Conservation (phyloP, 92 coral and sea anemone species). For the Porites rus region DNA sequence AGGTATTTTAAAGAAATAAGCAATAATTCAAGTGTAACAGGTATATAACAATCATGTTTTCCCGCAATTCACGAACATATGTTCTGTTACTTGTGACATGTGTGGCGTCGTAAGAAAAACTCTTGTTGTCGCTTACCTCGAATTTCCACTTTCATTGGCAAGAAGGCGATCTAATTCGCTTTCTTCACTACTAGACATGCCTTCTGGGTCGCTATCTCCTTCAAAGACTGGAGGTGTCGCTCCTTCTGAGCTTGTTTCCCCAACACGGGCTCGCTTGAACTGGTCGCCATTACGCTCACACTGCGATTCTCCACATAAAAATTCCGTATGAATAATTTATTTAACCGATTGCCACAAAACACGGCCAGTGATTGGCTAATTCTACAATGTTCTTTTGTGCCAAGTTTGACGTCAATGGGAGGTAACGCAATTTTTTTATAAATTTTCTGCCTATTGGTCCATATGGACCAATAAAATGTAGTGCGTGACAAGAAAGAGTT, state of each 20-base stretch:
- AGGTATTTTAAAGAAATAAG: slow-evolving; percentile 3
- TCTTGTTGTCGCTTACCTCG: slow-evolving; percentile 17
- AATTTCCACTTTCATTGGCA: slow-evolving; percentile 34
- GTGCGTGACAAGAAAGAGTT: too few relatives aligned
- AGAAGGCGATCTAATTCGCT: slow-evolving; percentile 54
- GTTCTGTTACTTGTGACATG: slow-evolving; percentile 6
- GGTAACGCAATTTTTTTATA: too few relatives aligned
- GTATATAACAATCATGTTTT: not conserved
- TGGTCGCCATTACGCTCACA: not conserved
- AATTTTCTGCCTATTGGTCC: too few relatives aligned
- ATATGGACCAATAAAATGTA: too few relatives aligned
- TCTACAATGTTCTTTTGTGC: too few relatives aligned
- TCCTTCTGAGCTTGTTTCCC: not conserved
- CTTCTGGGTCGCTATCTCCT: slow-evolving; percentile 61
- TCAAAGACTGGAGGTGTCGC: not conserved
- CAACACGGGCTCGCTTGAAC: not conserved
- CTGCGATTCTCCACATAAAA: not conserved
- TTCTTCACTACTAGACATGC: slow-evolving; percentile 67
- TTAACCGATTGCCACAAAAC: not conserved
- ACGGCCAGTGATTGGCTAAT: too few relatives aligned
- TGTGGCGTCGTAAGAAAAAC: not conserved
- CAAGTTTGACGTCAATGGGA: too few relatives aligned
- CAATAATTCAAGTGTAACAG: not conserved
- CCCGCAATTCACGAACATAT: slow-evolving; percentile 9
- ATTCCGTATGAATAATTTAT: not conserved